Base-by-base conservation (phyloP, 1,140 invertebrate species). In the Drosophila santomea region DNA sequence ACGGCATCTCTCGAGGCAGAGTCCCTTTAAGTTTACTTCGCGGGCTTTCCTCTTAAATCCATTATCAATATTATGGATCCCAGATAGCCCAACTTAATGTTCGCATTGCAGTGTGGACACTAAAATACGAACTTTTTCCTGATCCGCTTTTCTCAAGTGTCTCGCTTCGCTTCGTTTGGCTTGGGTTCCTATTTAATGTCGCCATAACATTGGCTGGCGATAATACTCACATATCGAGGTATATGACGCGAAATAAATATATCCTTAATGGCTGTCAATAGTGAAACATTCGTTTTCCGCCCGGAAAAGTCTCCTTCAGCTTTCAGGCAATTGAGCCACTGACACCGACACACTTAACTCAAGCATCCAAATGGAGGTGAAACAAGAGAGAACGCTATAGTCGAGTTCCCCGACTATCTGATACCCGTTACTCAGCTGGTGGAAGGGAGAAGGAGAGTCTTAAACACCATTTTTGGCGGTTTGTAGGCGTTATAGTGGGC, bases 211-310 rank as follows among this genome's bases (percentile, higher is more conserved):
- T 51, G 39, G 23, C 55, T 55, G 57, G 55, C 58, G 25, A 59
- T 69, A 78, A 66, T 56, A 67, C 57, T 68, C 57, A 68, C 57
- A 67, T 74, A 62, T 58, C 28, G 47, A 66, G 48, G 43, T 68
- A 54, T 68, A 56, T 64, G 48, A 64, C 54, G 54, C 35, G 25
- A 67, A 63, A 56, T 64, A 77, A 67, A 73, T 60, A 67, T 76
- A 36, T 64, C 50, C 60, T 66, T 48, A 78, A 66, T 76, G 47
- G 52, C 61, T 69, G 28, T 56, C 45, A 61, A 48, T 71, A 45
- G 17, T 14, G 28, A 36, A 47, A 32, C 5, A 52, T 57, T 36
- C 38, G 1, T 14, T 20, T n/a, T 1, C n/a, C n/a, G n/a, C 51
- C 15, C 32, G 15, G 52, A 59, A 59, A 52, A 23, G 28, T 17